Evolutionary conservation across 30 jellyfish, hydroid and myxozoan species (phyloP), one percentile per base, ranked within the genome.

Genomic region (Phacellophora camtschatica): DNA sequence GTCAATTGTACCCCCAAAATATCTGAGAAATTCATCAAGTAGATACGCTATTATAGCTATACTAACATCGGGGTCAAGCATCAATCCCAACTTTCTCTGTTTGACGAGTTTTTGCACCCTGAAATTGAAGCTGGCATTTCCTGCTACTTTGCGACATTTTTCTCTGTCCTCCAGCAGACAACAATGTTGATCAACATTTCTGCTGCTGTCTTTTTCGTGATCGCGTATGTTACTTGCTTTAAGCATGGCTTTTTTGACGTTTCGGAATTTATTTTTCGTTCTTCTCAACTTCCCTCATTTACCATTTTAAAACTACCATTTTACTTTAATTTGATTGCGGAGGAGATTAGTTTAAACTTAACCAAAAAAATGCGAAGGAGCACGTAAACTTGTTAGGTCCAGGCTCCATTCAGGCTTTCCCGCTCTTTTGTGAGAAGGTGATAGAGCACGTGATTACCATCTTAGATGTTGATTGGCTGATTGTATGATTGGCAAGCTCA

Each of bases 41-140:
- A 6, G 5, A 18, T 27, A 24, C 23, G 7, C 5, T 11, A 16
- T 16, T 22, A 49, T 3, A 28, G 27, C n/a, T 16, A 56, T 36
- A 92, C 98, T 93, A 58, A 93, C 99, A 34, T 93, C 89, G n/a
- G 84, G 88, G 54, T 86, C 97, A 12, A 87, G 87, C 8, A 81
- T 24, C 50, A 93, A 78, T 3, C 95, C 95, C 76, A 93, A 66
- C 74, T 93, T 93, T 61, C 91, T 71, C 63, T 93, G 99, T 42
- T 79, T 84, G 5, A 85, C 99, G 67, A 93, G 97, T 54, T 93
- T 93, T 71, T 93, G 96, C 31, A 93, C 99, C 24, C 99, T 74
- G 74, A 84, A 93, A 66, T 85, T 93, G 88, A 93, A 93, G 63
- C 99, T 93, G 23, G 99, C 99, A 61, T 93, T 93, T 35, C 99